Evolutionary conservation across 2,797 vertebrate species (phyloP), one percentile per base, ranked within the genome.

Genomic region (Heteromormyrus szaboi): DNA sequence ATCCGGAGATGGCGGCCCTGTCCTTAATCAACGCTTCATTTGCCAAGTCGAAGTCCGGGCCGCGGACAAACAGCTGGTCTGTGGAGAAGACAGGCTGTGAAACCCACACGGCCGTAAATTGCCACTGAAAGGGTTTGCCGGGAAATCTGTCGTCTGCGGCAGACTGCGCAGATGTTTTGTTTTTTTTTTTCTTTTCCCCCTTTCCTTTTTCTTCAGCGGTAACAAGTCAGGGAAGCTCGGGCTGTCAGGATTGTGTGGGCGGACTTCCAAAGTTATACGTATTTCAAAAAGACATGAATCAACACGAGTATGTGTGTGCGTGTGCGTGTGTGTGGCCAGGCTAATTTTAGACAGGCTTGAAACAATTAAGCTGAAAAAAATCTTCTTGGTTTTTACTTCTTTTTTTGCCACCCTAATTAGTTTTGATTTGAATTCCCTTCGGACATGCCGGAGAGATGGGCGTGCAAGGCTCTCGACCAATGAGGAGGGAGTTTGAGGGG

Each of bases 281-380:
- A 92, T 92, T 91, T 93, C 93, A 93, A 90, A 92, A 90, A 91
- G 91, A 93, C 93, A 92, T 92, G 92, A 93, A 92, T 92, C 87
- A 90, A 91, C 90, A 84, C 88, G 92, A 94, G 91, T 88, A 92
- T 88, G 88, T 91, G 41, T 72, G 92, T 88, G 92, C 84, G 88
- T 2, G 59, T 8, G 56, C 0, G 2, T 25, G 59, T 11, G 22
- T 91, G 89, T 11, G 90, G 92, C 92, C 89, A 84, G 87, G 90
- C 90, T 92, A 92, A 90, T 90, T 94, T 93, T 92, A 92, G 92
- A 92, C 91, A 19, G 3, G 89, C 89, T 89, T 90, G 90, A 89
- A 86, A 89, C 79, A 89, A 65, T 89, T 92, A 88, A 93, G 90
- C 89, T 54, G 79, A 54, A 8, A 87, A 89, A 83, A 89, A 12